phyloP scores from a whole-genome alignment of 2,113 vertebrate genomes.

The Esox niger region DNA sequence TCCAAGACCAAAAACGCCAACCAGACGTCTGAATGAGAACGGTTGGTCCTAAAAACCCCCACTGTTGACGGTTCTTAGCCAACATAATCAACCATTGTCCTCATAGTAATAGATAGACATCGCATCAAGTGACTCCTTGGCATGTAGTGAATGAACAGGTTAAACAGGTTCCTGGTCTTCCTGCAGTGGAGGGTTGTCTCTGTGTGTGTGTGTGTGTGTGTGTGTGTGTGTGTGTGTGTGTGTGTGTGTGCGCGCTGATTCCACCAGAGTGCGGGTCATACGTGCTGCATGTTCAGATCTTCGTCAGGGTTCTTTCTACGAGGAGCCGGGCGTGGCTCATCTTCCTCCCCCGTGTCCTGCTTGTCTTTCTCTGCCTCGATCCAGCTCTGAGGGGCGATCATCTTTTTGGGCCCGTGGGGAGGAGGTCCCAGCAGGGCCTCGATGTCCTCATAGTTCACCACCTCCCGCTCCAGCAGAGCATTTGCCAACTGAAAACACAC shows the following conservation, averaged over 20 bases:
- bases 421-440: constrained; percentile 88
- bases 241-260: background rate
- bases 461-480: constrained; percentile 89
- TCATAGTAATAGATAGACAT: background rate
- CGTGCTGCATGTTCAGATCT: constrained; percentile 65
- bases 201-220: background rate
- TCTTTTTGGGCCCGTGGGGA: constrained; percentile 89
- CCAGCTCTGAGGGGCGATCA: constrained; percentile 91
- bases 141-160: background rate
- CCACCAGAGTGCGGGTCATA: constrained; percentile 42
- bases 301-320: constrained; percentile 68
- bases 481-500: constrained; percentile 79
- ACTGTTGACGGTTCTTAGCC: background rate
- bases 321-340: constrained; percentile 66
- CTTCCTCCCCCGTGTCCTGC: constrained; percentile 83
- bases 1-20: background rate
- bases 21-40: background rate
- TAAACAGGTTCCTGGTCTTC: background rate
- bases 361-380: constrained; percentile 86
- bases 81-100: background rate
- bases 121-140: background rate
- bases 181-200: too few relatives aligned
- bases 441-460: constrained; percentile 94
- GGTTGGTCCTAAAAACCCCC: background rate
- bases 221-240: background rate